phyloP scores from a whole-genome alignment of 2,113 vertebrate species.

The Proteles cristata region DNA sequence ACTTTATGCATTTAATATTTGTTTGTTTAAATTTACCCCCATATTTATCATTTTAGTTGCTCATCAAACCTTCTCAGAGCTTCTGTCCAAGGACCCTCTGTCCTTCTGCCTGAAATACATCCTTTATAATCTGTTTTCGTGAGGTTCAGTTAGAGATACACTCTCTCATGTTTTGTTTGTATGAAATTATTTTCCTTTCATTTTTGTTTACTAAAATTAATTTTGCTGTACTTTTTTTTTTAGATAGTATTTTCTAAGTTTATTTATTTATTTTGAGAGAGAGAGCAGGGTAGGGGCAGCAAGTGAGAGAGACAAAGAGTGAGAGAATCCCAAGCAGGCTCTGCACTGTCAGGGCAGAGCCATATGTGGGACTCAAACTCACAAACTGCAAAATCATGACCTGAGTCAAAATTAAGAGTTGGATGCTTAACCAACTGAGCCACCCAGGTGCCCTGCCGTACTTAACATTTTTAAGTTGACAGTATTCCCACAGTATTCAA shows the following conservation, averaged over 20 bases:
- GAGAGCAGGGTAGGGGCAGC: too few relatives aligned
- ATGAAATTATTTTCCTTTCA: neutral
- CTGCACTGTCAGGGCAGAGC: too few relatives aligned
- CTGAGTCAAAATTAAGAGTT: too few relatives aligned
- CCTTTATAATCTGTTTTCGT: neutral
- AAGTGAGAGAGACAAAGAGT: too few relatives aligned
- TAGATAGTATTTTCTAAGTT: too few relatives aligned
- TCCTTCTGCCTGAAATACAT: neutral
- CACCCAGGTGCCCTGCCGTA: neutral
- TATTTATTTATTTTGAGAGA: too few relatives aligned
- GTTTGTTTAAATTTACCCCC: neutral
- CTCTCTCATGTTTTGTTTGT: neutral
- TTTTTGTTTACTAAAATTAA: constrained; percentile 11
- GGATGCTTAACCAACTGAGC: too few relatives aligned
- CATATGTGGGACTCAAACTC: too few relatives aligned
- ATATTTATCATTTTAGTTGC: neutral
- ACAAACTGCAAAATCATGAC: too few relatives aligned
- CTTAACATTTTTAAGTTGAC: neutral
- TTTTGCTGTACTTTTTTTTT: neutral
- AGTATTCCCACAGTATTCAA: neutral
- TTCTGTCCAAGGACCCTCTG: neutral
- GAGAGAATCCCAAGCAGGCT: too few relatives aligned
- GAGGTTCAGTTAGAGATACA: neutral
- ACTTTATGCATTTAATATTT: neutral
- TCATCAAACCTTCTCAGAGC: neutral